Evolutionary conservation across 2,113 vertebrate genomes (phyloP), one percentile per base, ranked within the genome.

Genomic region (Epinephelus cyanopodus): DNA sequence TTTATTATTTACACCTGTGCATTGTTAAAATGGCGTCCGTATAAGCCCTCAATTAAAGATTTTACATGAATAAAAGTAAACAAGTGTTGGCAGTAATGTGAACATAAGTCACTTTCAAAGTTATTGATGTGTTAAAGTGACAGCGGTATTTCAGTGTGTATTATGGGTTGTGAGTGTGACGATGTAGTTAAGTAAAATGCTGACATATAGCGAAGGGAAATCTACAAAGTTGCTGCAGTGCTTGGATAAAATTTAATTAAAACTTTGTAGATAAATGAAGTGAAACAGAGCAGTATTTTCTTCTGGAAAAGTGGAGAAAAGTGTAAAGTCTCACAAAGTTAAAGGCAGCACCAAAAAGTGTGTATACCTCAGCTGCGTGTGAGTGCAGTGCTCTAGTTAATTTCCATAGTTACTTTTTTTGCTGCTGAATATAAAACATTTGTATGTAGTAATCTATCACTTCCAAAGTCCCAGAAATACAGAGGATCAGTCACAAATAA

Each of bases 181-280:
- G 18, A 23, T 58, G 56, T 52, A 10, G 52, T 25, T 19, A 42
- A 64, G 25, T 37, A 10, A 48, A 71, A 54, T 13, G 48, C 62
- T 66, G 74, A 77, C 53, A 0, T 66, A 45, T 6, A 4, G 45
- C n/a, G 12, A 56, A 79, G 60, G n/a, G 15, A 58, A 60, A 60
- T 54, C 19, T 62, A 45, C 23, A 29, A 56, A 80, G 19, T 39
- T 48, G n/a, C 68, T 72, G 62, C 27, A 27, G 25, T 17, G 12
- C 19, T 37, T 66, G 15, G 27, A 13, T 60, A 21, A 15, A 39
- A 12, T 56, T 21, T 21, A 8, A 60, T n/a, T 50, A n/a, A 71
- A 37, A 58, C 39, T 58, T 47, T 66, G 27, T 19, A 27, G 61
- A 74, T 74, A 60, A 48, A 25, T 70, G 11, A 53, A 21, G 18